Evolutionary conservation across 2,113 vertebrate species (phyloP), one percentile per base, ranked within the genome.

Genomic region (Lasiurus cinereus): DNA sequence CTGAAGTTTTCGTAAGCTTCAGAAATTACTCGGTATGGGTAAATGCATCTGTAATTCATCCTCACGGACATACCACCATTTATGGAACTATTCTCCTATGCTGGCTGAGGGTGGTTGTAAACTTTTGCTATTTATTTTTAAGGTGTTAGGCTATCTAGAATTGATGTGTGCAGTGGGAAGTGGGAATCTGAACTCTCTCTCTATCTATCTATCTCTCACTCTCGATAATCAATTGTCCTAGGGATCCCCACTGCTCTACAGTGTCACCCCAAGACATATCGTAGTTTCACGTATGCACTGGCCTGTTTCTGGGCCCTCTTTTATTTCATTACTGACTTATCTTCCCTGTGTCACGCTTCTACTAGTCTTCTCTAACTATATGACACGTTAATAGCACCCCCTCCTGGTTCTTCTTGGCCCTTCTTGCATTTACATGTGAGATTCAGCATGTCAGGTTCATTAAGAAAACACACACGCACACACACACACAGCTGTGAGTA

Each of bases 351-450:
- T 14, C 62, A 78, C 3, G 11, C 36, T 59, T n/a, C 78, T 50
- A 56, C 54, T 19, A 8, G 18, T 54, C 73, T 22, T 86, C 19
- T 92, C 31, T 85, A 54, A 33, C 64, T 21, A 19, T 39, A 6
- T 39, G 56, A 85, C 10, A 8, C n/a, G 0, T 87, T 50, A 82
- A 27, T 59, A 21, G 13, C 29, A 27, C 52, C 19, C 24, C 48
- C 21, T 43, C 4, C 24, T 33, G 43, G 27, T 14, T 91, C 70
- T 87, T 36, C 69, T 56, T 67, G 64, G 36, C 46, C 69, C 88
- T 89, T 73, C 89, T 88, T 83, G 66, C 48, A 43, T 56, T 66
- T 73, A 66, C 84, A 59, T 33, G 19, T 79, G n/a, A 79, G 54
- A 16, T 31, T 94, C 72, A 52, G n/a, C 21, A n/a, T 84, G 46